A percentile compares a stretch with the other conserved stretches of the same genome.
Conservation (phyloP, 2,113 vertebrate species). For the Misgurnus mizolepis region DNA sequence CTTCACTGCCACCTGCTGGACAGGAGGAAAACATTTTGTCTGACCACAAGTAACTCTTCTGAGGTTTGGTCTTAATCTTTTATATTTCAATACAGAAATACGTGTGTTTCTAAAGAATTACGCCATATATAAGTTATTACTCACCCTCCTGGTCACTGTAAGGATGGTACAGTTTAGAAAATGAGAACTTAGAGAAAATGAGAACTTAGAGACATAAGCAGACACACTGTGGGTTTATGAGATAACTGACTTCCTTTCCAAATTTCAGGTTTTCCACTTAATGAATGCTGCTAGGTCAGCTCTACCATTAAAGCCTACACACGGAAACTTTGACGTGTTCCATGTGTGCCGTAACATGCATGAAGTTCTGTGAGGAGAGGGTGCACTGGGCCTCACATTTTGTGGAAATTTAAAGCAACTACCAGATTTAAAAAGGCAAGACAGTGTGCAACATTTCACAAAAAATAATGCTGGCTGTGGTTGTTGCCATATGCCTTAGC, state of each 20-base stretch:
- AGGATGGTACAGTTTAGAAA: neutral
- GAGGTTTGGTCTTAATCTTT: too few species aligned
- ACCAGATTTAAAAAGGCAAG: neutral
- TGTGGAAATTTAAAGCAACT: neutral
- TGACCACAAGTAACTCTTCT: too few species aligned
- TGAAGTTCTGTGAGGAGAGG: neutral
- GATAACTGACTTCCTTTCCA: constrained; percentile 17
- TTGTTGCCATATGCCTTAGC: too few species aligned
- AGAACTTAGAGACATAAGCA: neutral
- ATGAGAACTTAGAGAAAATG: neutral
- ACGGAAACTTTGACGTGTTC: constrained; percentile 33
- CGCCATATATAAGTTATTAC: too few species aligned
- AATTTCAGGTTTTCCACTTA: constrained; percentile 9
- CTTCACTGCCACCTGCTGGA: constrained; percentile 22
- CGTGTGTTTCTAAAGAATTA: too few species aligned
- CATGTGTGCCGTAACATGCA: constrained; percentile 38
- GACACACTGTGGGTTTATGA: constrained; percentile 21
- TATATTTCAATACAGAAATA: too few species aligned
- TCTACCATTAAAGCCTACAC: neutral
- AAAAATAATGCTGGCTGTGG: neutral
- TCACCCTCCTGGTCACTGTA: neutral
- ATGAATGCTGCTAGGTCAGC: neutral
- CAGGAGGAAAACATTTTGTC: neutral
- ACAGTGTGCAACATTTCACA: neutral
- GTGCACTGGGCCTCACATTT: neutral